Evolutionary conservation across 2,113 vertebrate species (phyloP), one percentile per base, ranked within the genome.

Genomic region (Ctenomys sociabilis): DNA sequence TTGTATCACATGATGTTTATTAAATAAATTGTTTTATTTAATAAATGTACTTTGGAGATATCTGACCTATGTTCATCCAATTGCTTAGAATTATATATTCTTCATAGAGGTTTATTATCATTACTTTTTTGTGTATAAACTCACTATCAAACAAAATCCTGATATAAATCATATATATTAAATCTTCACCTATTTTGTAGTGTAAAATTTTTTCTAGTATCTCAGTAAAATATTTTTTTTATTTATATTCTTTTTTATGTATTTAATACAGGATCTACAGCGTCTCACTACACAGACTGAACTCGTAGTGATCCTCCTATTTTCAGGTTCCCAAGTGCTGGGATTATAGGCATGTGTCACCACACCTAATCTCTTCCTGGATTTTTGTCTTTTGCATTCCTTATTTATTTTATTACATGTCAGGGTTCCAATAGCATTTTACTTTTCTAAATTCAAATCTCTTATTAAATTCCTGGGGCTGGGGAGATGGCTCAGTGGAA

Each of bases 391-490:
- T 82, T 93, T 85, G 35, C 9, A 86, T 93, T 70, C 54, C 52
- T 75, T 64, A 68, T 85, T 91, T 86, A 85, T 75, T 92, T 86
- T 91, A 93, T 77, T 83, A 89, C 19, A 88, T 75, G 89, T 81
- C 32, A 75, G 14, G 21, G 19, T 81, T 28, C 37, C 75, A 93
- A 88, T 12, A 81, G 72, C 30, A 94, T 95, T 93, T 97, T 92
- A 77, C 17, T 95, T 96, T 96, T 86, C 89, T 59, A 91, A 72
- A 95, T 91, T 75, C 52, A 83, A 92, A 86, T 80, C n/a, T 85
- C 77, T 78, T 78, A 94, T 37, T 91, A 92, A n/a, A n/a, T n/a
- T n/a, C n/a, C n/a, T n/a, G n/a, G n/a, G n/a, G n/a, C n/a, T n/a
- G n/a, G n/a, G n/a, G n/a, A n/a, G n/a, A n/a, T n/a, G n/a, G n/a